These are phyloP conservation scores for Alouatta palliata DNA, from an alignment of 2,113 vertebrate species.

Conservation along the genomic window DNA sequence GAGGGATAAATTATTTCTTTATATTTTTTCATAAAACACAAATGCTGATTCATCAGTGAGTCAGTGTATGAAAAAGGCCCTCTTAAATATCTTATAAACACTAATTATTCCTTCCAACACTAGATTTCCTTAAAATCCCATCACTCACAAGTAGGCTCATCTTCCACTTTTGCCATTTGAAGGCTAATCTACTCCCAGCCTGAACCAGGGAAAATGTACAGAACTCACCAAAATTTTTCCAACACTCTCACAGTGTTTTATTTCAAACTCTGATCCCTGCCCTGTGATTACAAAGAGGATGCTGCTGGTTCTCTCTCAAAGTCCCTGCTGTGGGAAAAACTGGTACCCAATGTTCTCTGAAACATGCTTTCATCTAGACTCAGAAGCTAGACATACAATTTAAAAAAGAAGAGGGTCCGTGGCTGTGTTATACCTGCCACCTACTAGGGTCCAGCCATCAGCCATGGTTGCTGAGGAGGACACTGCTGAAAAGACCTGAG, in stretches of 20 bases:
- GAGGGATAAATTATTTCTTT: neutral
- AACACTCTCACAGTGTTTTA: neutral
- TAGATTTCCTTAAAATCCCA: neutral
- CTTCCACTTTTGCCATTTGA: neutral
- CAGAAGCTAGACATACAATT: neutral
- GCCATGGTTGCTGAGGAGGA: neutral
- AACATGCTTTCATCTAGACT: neutral
- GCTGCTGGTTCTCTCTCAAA: neutral
- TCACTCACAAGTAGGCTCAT: neutral
- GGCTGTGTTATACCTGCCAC: neutral
- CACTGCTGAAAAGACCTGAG: neutral
- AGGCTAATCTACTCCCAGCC: neutral
- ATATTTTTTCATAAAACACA: constrained; percentile 4
- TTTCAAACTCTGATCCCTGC: constrained; percentile 11
- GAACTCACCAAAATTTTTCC: neutral
- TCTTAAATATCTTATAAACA: constrained; percentile 14
- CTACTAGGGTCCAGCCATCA: neutral
- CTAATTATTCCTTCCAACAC: neutral
- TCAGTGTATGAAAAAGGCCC: neutral
- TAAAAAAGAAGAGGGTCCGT: neutral
- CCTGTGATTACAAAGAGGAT: neutral
- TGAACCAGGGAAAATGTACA: neutral
- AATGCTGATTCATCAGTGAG: neutral
- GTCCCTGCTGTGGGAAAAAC: neutral
- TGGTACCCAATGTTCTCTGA: neutral